Percentiles rank a stretch among this genome's conserved stretches.
phyloP scores from a whole-genome alignment of 1,140 invertebrate species.

The Drosophila athabasca region DNA sequence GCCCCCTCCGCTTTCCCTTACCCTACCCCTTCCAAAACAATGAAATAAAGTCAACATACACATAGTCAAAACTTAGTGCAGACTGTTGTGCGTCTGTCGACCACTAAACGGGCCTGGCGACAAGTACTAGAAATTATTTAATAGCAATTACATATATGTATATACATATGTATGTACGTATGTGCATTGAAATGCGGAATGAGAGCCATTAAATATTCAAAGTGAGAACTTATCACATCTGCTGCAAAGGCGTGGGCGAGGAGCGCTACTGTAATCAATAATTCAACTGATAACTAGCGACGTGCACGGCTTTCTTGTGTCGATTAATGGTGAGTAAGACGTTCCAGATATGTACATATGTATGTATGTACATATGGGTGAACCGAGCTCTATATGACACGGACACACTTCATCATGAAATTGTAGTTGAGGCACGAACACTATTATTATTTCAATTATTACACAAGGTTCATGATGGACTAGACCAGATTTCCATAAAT shows the following conservation, averaged over 20 bases:
- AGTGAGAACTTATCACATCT: slow-evolving; percentile 34
- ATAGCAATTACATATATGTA: slow-evolving; percentile 7
- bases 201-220: slow-evolving; percentile 11
- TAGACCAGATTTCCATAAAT: too few species aligned
- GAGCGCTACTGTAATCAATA: slow-evolving; percentile 34
- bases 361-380: too few species aligned
- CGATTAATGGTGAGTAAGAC: slow-evolving; percentile 29
- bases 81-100: neutral
- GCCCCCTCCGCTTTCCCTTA: neutral
- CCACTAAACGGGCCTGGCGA: slow-evolving; percentile 13
- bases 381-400: too few species aligned
- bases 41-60: slow-evolving; percentile 13
- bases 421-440: too few species aligned
- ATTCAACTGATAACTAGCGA: slow-evolving; percentile 36
- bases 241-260: neutral
- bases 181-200: neutral
- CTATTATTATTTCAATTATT: too few species aligned
- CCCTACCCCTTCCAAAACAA: neutral
- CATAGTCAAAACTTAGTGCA: neutral
- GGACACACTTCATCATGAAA: too few species aligned
- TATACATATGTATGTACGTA: neutral
- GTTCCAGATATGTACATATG: neutral
- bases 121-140: neutral
- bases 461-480: too few species aligned
- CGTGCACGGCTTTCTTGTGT: slow-evolving; percentile 20